Base-by-base conservation (phyloP, 2,113 vertebrate genomes). In the Xenus cinereus region DNA sequence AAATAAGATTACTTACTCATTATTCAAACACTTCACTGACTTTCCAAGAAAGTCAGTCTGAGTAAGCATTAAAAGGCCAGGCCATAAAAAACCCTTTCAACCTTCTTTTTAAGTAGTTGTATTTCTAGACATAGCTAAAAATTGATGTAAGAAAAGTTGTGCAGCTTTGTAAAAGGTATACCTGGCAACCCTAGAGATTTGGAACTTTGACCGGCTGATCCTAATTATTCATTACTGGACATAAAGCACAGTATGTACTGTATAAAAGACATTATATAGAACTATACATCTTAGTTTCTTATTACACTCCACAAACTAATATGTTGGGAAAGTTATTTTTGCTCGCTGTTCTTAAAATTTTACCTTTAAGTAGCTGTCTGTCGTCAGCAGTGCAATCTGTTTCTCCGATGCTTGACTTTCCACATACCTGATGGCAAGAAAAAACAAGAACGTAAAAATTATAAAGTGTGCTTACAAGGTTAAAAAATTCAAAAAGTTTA, bases 341-440 rank as follows among this genome's bases (percentile, higher is more conserved):
- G 41, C 24, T 67, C 43, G 28, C 67, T 12, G 56, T 67, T 56
- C 30, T 81, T 64, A 28, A 90, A 60, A 45, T 67, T 69, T 91
- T 98, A 99, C 99, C 99, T 99, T 99, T 95, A 99, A 97, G 97
- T 96, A 96, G 75, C 27, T 75, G 43, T 99, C 99, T 90, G 94
- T 95, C 3, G 98, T 99, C 86, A 99, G 96, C 28, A 99, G 98
- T 23, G 96, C 95, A 64, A 98, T 90, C 95, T 99, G 99, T 54
- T 98, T 98, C 92, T 98, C 97, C 63, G 98, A 93, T 67, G 97
- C 97, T 74, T 99, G 99, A 76, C 94, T 91, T 97, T 99, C 99
- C 80, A 99, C 98, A 76, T 98, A 99, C 76, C 99, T 99, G 90
- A 89, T 11, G 92, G 67, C 84, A 95, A 96, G 87, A 68, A 91